Percentiles rank a stretch among this genome's conserved stretches.
These are phyloP conservation scores for Lymantria monacha DNA, from an alignment of 2,888 invertebrate species.

Conservation along the genomic window DNA sequence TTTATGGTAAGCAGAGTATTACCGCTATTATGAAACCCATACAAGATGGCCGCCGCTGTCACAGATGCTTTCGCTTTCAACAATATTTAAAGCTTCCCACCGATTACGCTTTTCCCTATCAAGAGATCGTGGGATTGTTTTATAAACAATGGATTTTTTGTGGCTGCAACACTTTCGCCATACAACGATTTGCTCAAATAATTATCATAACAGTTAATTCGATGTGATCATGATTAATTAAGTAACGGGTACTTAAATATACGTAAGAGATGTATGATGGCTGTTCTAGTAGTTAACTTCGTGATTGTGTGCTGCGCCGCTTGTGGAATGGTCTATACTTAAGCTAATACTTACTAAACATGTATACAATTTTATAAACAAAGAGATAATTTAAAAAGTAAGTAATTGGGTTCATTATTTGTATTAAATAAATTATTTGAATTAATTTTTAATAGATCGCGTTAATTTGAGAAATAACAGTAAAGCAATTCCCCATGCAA, in stretches of 20 bases:
- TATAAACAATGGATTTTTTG: conserved; percentile 70
- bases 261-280: conserved; percentile 5
- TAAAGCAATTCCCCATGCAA: no score
- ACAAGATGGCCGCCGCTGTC: conserved; percentile 53
- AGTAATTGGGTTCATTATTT: no score
- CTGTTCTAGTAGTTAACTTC: no score
- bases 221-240: conserved; percentile 48
- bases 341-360: not conserved
- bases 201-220: conserved; percentile 43
- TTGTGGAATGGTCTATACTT: no score
- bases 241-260: conserved; percentile 2
- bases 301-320: no score
- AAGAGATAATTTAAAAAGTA: not conserved
- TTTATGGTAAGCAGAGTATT: not conserved
- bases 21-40: conserved; percentile 31
- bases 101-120: conserved; percentile 76
- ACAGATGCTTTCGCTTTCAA: conserved; percentile 67
- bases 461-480: no score
- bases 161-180: conserved; percentile 69
- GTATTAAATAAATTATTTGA: no score
- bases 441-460: no score
- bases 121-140: conserved; percentile 71
- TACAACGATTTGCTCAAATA: conserved; percentile 50
- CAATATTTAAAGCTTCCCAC: conserved; percentile 66
- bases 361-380: not conserved